phyloP scores from a whole-genome alignment of 2,888 invertebrate genomes.

The Rhogogaster chlorosoma region DNA sequence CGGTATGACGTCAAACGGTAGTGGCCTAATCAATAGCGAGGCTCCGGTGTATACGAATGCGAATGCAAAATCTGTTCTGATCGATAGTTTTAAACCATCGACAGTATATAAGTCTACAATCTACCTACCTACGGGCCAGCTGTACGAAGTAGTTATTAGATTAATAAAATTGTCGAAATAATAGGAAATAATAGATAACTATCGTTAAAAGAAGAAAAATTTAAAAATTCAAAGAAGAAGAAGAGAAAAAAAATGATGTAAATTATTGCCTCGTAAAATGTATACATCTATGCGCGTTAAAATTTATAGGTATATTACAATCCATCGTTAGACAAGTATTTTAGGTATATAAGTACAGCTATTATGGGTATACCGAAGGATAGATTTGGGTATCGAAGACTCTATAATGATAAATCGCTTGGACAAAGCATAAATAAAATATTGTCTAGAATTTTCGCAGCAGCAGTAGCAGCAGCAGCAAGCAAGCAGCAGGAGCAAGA shows the following conservation, averaged over 20 bases:
- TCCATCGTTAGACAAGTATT: neutral
- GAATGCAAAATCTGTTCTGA: constrained; percentile 30
- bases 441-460: neutral
- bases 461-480: neutral
- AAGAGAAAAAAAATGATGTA: neutral
- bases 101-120: neutral
- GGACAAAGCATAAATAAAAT: neutral
- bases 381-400: neutral
- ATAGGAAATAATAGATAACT: neutral
- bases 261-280: too few relatives aligned
- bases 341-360: neutral
- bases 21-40: constrained; percentile 49
- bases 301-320: too few relatives aligned
- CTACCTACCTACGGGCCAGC: neutral
- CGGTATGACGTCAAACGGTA: constrained; percentile 47
- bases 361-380: neutral
- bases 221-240: too few relatives aligned
- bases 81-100: constrained; percentile 31
- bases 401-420: neutral
- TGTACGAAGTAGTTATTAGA: neutral
- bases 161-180: neutral
- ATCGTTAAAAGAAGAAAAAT: neutral
- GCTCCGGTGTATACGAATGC: constrained; percentile 6
- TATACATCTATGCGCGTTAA: too few relatives aligned
- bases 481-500: neutral